Base-by-base conservation (phyloP, 2,797 vertebrate genomes). In the Dryobates pubescens region DNA sequence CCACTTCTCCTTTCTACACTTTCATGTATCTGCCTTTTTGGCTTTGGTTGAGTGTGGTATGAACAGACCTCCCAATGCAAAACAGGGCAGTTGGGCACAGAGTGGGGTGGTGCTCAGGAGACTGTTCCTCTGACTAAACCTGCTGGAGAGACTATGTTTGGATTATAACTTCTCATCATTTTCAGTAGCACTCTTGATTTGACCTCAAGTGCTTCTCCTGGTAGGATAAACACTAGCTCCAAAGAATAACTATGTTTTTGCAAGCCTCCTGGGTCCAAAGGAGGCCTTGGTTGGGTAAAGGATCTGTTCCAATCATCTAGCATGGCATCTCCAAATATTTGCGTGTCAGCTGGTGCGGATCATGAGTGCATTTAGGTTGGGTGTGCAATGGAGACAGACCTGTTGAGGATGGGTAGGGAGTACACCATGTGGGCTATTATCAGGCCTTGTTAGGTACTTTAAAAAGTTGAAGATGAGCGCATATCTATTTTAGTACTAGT, bases 71-170 rank as follows among this genome's bases (percentile, higher is more conserved):
- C 9, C 12, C 1, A 0, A 1, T 1, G 4, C n/a, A 75, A 91
- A 91, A 73, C 0, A 27, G 18, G 43, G 38, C 47, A 84, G 22
- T 9, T 56, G n/a, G 7, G 54, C 59, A 59, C 2, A 4, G n/a
- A 3, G 1, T 0, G 0, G 20, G 14, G n/a, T 22, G 27, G 19
- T 9, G 22, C 18, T 59, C 18, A 32, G 56, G 10, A 15, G 26
- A 11, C 17, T 57, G 2, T 58, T 94, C 16, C 18, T 58, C 29
- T 61, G 34, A 24, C 29, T 34, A 27, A 62, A 2, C 7, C 53
- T 43, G 5, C 22, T 86, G 59, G 41, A 62, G 43, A 34, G 10
- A 65, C 2, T 17, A 36, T 26, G 7, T 43, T 53, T 11, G 14
- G 17, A 18, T 80, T 85, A 47, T 23, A 64, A 20, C 17, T 8